These are phyloP conservation scores for Papilio polytes DNA, from an alignment of 1,140 invertebrate genomes.

Conservation along the genomic window DNA sequence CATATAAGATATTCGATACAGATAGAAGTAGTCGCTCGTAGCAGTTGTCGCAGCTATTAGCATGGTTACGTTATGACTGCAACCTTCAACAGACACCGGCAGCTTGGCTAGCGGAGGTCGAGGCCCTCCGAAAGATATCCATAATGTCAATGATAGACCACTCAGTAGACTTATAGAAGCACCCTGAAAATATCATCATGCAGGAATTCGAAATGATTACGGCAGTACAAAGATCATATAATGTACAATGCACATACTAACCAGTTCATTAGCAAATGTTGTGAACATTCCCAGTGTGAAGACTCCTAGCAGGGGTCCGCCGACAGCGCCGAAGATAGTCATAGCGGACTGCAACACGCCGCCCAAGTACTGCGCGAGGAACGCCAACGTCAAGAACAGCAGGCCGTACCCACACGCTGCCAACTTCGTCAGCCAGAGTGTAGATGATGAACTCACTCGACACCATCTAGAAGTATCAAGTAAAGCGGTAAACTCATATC, in stretches of 20 bases:
- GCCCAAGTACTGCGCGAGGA: constrained; percentile 91
- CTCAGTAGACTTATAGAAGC: constrained; percentile 87
- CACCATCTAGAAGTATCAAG: constrained; percentile 61
- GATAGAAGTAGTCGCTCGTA: constrained; percentile 85
- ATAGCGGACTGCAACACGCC: constrained; percentile 93
- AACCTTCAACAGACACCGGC: constrained; percentile 85
- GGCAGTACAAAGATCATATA: not conserved
- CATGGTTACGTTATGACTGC: constrained; percentile 73
- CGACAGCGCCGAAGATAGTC: constrained; percentile 94
- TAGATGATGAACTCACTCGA: constrained; percentile 54
- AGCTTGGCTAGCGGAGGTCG: constrained; percentile 64
- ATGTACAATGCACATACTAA: constrained; percentile 61
- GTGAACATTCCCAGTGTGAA: constrained; percentile 96
- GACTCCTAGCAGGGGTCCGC: constrained; percentile 92
- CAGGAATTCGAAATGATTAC: not conserved
- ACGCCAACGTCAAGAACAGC: constrained; percentile 86
- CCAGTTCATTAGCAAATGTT: constrained; percentile 92
- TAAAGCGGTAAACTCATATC: not conserved
- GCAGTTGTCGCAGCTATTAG: constrained; percentile 27
- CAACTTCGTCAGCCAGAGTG: constrained; percentile 74
- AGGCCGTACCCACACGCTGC: constrained; percentile 80
- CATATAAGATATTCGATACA: constrained; percentile 94
- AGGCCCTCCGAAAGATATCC: constrained; percentile 91
- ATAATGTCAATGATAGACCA: constrained; percentile 90
- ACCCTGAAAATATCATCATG: constrained; percentile 80